Evolutionary conservation across 2,797 vertebrate genomes (phyloP).

Genomic region (Balearica regulorum): DNA sequence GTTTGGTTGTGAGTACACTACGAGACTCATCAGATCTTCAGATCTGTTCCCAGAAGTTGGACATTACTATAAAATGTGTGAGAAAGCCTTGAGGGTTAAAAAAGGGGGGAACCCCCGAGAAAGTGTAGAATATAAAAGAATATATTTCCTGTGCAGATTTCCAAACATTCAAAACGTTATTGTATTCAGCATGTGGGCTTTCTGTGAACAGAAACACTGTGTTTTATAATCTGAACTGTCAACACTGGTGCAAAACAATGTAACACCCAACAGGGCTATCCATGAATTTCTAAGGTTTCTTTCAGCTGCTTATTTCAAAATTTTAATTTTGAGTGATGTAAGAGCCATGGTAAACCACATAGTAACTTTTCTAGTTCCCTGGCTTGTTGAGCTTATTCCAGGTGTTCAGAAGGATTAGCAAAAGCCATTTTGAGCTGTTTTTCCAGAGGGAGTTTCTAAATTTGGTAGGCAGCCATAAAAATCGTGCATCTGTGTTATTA

Average conservation of each 20-base stretch:
- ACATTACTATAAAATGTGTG: neutral
- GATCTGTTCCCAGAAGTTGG: neutral
- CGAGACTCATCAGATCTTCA: neutral
- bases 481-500: conserved; percentile 10
- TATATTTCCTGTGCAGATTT: neutral
- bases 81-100: neutral
- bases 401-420: conserved; percentile 46
- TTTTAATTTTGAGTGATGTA: neutral
- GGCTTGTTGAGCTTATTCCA: neutral
- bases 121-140: neutral
- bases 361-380: neutral
- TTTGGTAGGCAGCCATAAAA: conserved; percentile 20
- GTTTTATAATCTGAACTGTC: conserved; percentile 4
- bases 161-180: neutral
- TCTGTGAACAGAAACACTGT: neutral
- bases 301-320: conserved; percentile 11
- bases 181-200: neutral
- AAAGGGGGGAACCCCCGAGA: accelerated
- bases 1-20: neutral
- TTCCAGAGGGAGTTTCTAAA: conserved; percentile 30
- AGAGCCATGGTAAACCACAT: neutral
- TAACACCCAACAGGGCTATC: neutral
- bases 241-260: neutral
- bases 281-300: neutral
- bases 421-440: conserved; percentile 25